Evolutionary conservation across 2,888 invertebrate species (phyloP).

Genomic region (Sepiola atlantica): DNA sequence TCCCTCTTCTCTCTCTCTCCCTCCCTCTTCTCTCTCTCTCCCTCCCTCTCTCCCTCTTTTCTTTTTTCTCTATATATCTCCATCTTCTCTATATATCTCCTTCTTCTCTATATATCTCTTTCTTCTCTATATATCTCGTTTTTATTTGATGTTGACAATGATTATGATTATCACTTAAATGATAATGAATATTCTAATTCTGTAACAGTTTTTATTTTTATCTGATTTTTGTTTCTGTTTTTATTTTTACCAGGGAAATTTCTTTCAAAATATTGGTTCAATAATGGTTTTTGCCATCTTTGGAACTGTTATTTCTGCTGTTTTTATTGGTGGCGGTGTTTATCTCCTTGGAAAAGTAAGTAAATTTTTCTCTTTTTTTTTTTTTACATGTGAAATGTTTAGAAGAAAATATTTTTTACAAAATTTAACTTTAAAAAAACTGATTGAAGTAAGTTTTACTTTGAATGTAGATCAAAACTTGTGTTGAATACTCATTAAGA

Average conservation of each 20-base stretch:
- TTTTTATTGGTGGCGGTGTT: constrained; percentile 96
- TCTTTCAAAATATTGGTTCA: constrained; percentile 96
- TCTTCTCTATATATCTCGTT: no score
- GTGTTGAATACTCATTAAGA: no score
- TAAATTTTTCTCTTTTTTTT: constrained; percentile 34
- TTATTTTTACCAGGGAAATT: constrained; percentile 76
- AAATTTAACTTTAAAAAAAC: no score
- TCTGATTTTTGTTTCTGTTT: constrained; percentile 34
- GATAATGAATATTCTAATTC: neutral
- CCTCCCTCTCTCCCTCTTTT: no score
- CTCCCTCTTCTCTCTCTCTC: no score
- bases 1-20: no score
- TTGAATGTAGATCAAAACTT: no score
- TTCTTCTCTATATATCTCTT: no score
- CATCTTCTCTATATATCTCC: no score
- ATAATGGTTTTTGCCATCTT: constrained; percentile 97
- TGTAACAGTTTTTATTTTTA: neutral
- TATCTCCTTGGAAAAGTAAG: constrained; percentile 90
- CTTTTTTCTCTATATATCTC: no score
- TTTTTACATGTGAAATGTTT: neutral
- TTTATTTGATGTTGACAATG: neutral
- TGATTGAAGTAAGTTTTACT: no score
- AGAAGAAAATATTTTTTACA: neutral
- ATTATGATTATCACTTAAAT: no score
- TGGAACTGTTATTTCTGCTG: constrained; percentile 96